Evolutionary conservation across 1,140 invertebrate species (phyloP).

Genomic region (Eufriesea mexicana): DNA sequence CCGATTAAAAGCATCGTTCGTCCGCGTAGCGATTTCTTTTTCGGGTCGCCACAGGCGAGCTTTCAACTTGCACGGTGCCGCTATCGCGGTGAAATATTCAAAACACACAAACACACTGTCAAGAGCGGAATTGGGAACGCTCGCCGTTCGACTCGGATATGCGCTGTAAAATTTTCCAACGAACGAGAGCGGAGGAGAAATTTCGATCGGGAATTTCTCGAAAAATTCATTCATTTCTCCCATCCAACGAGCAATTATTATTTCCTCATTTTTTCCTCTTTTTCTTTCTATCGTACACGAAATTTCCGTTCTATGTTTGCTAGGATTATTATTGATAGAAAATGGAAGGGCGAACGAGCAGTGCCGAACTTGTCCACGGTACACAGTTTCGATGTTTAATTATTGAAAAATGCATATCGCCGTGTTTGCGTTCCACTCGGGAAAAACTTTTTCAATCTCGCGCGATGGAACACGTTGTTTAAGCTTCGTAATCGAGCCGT

Average conservation of each 20-base stretch:
- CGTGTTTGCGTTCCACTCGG: background rate
- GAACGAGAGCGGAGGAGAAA: background rate
- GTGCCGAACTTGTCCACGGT: background rate
- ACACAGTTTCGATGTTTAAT: background rate
- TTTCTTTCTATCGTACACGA: background rate
- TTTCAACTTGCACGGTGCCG: background rate
- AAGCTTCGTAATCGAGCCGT: background rate
- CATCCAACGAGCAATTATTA: background rate
- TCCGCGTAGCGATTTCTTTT: background rate
- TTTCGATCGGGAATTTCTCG: background rate
- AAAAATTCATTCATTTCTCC: background rate
- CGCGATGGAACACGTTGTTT: background rate
- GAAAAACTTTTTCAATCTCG: conserved; percentile 11
- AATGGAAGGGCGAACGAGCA: no score
- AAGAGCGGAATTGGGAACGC: background rate
- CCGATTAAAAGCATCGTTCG: background rate
- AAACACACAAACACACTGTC: background rate
- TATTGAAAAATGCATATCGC: conserved; percentile 3
- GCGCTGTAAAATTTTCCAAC: background rate
- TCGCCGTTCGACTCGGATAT: background rate
- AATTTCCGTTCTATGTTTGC: background rate
- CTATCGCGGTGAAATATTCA: background rate
- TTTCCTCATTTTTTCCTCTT: background rate
- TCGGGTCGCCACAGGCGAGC: background rate
- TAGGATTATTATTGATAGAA: background rate